A percentile compares a stretch with the other conserved stretches of the same genome.
Evolutionary conservation across 2,797 vertebrate species (phyloP).

Genomic region (Acipenser ruthenus): DNA sequence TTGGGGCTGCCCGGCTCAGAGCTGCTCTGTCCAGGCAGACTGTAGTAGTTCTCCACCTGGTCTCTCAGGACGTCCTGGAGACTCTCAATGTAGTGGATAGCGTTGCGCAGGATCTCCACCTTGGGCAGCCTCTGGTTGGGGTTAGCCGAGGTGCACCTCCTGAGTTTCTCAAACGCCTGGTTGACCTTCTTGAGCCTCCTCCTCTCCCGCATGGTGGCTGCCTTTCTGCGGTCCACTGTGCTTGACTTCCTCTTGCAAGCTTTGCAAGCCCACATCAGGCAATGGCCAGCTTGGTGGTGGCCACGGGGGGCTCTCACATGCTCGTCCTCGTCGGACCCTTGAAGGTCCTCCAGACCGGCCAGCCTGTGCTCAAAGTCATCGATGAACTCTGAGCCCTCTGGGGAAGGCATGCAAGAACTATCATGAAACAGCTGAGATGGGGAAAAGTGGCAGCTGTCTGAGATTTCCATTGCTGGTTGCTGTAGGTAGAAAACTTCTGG

Average conservation of each 20-base stretch:
- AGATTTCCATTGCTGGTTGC: constrained; percentile 64
- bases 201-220: constrained; percentile 93
- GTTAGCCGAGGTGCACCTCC: constrained; percentile 85
- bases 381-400: constrained; percentile 66
- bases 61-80: constrained; percentile 87
- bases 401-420: constrained; percentile 73
- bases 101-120: constrained; percentile 95
- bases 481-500: not conserved
- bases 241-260: constrained; percentile 92
- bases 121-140: constrained; percentile 92
- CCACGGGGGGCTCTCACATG: constrained; percentile 77
- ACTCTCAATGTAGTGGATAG: constrained; percentile 94
- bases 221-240: constrained; percentile 82
- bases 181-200: constrained; percentile 95
- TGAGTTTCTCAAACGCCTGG: constrained; percentile 89
- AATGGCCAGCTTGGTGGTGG: constrained; percentile 86
- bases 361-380: constrained; percentile 55
- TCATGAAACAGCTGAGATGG: constrained; percentile 84
- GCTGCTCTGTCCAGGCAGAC: constrained; percentile 72
- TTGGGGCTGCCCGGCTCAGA: constrained; percentile 83
- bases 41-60: constrained; percentile 87
- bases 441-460: constrained; percentile 68
- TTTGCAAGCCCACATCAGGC: constrained; percentile 96
- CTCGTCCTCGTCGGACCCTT: constrained; percentile 77
- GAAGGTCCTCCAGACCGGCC: constrained; percentile 48